Conservation (phyloP, 2,113 vertebrate genomes). For the Neopipo cinnamomea region DNA sequence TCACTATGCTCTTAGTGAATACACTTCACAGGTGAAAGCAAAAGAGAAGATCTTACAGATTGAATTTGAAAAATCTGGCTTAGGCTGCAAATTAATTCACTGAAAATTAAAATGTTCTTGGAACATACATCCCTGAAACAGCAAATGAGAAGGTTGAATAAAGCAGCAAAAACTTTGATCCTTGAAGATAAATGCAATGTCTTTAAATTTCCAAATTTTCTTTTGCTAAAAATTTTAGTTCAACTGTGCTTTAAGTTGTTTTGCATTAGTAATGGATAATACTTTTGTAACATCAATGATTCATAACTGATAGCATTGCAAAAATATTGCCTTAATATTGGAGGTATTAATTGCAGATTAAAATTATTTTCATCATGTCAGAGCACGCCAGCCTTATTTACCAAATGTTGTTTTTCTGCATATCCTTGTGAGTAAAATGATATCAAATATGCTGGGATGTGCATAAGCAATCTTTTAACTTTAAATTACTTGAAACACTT, state of each 20-base stretch:
- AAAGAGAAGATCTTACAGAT: not conserved
- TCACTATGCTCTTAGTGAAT: not conserved
- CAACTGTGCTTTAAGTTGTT: conserved; percentile 1
- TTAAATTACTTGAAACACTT: not conserved
- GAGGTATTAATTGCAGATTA: not conserved
- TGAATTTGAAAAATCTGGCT: not conserved
- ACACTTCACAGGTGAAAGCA: not conserved
- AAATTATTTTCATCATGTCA: not conserved
- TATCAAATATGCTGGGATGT: not conserved
- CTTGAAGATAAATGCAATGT: not conserved
- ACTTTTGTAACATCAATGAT: not conserved
- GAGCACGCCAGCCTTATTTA: not conserved
- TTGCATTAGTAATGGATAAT: not conserved
- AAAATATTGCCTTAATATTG: not conserved
- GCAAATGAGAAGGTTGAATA: not conserved
- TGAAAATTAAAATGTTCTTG: not conserved
- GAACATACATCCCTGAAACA: not conserved
- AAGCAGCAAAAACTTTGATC: not conserved
- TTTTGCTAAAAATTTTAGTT: not conserved
- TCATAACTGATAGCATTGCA: not conserved
- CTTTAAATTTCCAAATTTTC: not conserved
- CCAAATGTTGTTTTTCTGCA: not conserved
- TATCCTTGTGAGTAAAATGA: not conserved
- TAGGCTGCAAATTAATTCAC: not conserved
- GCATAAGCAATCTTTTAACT: not conserved